Conservation (phyloP, 2,797 vertebrate species). For the Neoniphon sammara region DNA sequence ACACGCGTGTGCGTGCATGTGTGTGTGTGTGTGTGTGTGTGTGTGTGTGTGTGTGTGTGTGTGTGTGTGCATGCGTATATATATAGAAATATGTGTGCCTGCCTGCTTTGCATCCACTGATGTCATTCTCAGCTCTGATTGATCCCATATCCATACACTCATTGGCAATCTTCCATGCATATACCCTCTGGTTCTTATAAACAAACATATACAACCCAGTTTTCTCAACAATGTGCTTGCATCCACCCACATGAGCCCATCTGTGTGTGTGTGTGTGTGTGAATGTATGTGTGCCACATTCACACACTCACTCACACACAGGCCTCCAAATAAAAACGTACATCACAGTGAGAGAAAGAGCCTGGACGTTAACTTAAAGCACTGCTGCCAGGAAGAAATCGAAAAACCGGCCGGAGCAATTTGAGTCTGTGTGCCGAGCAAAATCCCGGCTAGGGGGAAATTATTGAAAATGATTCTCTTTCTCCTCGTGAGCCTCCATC, state of each 20-base stretch:
- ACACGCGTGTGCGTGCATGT: conserved; percentile 6
- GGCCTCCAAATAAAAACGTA: conserved; percentile 38
- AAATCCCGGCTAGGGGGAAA: conserved; percentile 37
- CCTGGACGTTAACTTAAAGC: conserved; percentile 29
- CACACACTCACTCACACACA: conserved; percentile 4
- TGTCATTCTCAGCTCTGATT: conserved; percentile 54
- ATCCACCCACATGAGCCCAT: neutral
- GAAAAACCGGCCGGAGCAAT: conserved; percentile 37
- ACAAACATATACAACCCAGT: conserved; percentile 43
- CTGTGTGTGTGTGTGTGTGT: neutral
- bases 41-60: neutral
- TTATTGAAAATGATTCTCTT: conserved; percentile 25
- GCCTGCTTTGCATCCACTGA: conserved; percentile 30
- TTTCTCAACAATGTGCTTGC: conserved; percentile 40
- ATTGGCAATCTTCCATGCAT: conserved; percentile 49
- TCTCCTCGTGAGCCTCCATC: conserved; percentile 11
- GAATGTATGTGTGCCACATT: conserved; percentile 1
- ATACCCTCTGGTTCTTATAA: conserved; percentile 52
- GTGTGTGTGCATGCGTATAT: conserved; percentile 1
- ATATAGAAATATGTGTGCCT: neutral
- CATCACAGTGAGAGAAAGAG: conserved; percentile 5
- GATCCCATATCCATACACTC: conserved; percentile 54
- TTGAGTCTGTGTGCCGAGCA: conserved; percentile 24
- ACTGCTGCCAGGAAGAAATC: conserved; percentile 20
- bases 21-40: neutral